A percentile compares a stretch with the other conserved stretches of the same genome.
Conservation (phyloP, 2,113 vertebrate genomes). For the Engraulis encrasicolus region DNA sequence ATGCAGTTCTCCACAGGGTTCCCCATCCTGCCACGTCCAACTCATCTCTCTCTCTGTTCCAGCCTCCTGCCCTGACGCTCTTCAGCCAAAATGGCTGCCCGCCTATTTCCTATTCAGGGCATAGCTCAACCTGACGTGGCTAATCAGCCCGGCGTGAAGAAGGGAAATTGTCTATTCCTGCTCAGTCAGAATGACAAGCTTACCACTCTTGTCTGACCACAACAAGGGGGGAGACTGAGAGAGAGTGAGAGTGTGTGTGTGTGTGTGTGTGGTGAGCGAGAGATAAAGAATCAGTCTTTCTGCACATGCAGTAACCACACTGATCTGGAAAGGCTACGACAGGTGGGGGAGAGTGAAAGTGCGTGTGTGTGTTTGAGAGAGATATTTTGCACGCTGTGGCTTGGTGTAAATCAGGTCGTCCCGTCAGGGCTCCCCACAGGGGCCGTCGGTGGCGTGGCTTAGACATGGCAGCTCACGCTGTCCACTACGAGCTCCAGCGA, state of each 20-base stretch:
- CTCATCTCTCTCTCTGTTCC: not conserved
- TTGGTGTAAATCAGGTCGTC: not conserved
- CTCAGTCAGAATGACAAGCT: constrained; percentile 1
- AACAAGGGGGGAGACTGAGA: not conserved
- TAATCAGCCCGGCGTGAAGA: not conserved
- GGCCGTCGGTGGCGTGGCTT: not conserved
- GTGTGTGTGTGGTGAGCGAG: no score
- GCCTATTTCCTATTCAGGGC: not conserved
- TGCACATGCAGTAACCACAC: no score
- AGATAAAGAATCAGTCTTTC: no score
- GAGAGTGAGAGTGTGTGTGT: no score
- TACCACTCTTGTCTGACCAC: not conserved
- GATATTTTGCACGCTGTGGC: not conserved
- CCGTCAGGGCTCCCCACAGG: not conserved
- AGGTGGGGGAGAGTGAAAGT: no score
- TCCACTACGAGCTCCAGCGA: not conserved
- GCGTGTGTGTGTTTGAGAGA: no score
- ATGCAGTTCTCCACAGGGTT: not conserved
- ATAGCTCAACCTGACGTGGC: not conserved
- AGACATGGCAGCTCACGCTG: not conserved
- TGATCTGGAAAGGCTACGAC: no score
- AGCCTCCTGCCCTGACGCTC: not conserved
- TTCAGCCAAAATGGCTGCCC: not conserved
- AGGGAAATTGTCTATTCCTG: not conserved
- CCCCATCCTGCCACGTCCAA: not conserved